A percentile compares a stretch with the other conserved stretches of the same genome.
Evolutionary conservation across 2,797 vertebrate genomes (phyloP).

Genomic region (Sphaeramia orbicularis): DNA sequence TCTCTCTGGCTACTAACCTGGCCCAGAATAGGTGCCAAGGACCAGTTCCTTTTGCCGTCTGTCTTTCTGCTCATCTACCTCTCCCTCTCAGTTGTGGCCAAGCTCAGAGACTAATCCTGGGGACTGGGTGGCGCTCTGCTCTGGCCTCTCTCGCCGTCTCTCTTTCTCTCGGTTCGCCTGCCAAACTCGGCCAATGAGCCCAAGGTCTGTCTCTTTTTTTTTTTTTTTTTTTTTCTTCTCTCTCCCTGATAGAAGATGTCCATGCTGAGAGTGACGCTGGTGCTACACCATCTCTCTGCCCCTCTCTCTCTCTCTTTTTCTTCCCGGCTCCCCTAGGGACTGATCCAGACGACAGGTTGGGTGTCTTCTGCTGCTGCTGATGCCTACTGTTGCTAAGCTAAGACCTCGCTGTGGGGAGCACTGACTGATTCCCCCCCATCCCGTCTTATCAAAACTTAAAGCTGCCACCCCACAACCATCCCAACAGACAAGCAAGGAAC

Average conservation of each 20-base stretch:
- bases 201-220: slow-evolving; percentile 53
- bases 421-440: slow-evolving; percentile 86
- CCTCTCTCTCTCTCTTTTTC: slow-evolving; percentile 1
- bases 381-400: slow-evolving; percentile 81
- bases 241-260: slow-evolving; percentile 55
- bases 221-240: too few species aligned
- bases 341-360: slow-evolving; percentile 67
- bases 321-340: slow-evolving; percentile 41
- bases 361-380: slow-evolving; percentile 82
- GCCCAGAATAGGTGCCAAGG: slow-evolving; percentile 41
- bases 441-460: slow-evolving; percentile 88
- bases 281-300: slow-evolving; percentile 5
- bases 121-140: slow-evolving; percentile 51
- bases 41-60: slow-evolving; percentile 54
- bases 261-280: slow-evolving; percentile 51
- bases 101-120: slow-evolving; percentile 64
- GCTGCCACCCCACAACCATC: slow-evolving; percentile 88
- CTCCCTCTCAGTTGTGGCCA: slow-evolving; percentile 63
- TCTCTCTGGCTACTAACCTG: slow-evolving; percentile 66
- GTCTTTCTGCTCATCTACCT: slow-evolving; percentile 59
- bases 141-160: slow-evolving; percentile 49
- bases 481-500: slow-evolving; percentile 75
- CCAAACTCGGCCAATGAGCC: slow-evolving; percentile 66
- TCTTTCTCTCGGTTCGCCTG: slow-evolving; percentile 52
- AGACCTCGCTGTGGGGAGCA: slow-evolving; percentile 91